These are phyloP conservation scores for Knipowitschia caucasica DNA, from an alignment of 2,797 vertebrate genomes.

Conservation along the genomic window DNA sequence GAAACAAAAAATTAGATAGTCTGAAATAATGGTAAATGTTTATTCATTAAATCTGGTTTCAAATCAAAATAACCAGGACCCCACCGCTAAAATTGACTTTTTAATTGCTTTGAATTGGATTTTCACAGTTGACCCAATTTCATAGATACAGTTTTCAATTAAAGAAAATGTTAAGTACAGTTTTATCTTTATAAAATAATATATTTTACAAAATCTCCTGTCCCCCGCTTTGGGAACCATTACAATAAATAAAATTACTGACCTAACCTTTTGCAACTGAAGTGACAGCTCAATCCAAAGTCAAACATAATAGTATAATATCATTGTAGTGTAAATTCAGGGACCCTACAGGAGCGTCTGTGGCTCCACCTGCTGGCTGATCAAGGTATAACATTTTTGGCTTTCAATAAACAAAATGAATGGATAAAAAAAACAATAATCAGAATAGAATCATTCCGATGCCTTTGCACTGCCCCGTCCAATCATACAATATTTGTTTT, in stretches of 20 bases:
- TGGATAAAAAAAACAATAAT: background rate
- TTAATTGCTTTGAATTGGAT: too few relatives aligned
- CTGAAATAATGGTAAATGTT: too few relatives aligned
- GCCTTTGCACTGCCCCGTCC: constrained; percentile 30
- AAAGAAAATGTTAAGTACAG: too few relatives aligned
- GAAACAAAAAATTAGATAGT: too few relatives aligned
- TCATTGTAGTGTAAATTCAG: background rate
- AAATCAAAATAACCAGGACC: too few relatives aligned
- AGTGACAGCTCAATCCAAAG: background rate
- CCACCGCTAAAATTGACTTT: too few relatives aligned
- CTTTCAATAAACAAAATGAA: background rate
- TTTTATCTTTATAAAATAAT: too few relatives aligned
- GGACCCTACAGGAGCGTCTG: background rate
- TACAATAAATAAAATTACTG: too few relatives aligned
- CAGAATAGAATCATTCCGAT: background rate
- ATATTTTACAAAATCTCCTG: too few relatives aligned
- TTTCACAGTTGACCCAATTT: too few relatives aligned
- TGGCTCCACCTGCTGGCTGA: background rate
- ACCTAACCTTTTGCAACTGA: background rate
- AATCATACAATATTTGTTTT: constrained; percentile 31
- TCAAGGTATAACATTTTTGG: background rate
- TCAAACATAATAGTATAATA: background rate
- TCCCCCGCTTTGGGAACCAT: too few relatives aligned
- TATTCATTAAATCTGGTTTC: background rate
- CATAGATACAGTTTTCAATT: too few relatives aligned